Percentiles rank a stretch among this genome's conserved stretches.
Conservation (phyloP, 1,140 invertebrate genomes). For the Brachionus manjavacas region DNA sequence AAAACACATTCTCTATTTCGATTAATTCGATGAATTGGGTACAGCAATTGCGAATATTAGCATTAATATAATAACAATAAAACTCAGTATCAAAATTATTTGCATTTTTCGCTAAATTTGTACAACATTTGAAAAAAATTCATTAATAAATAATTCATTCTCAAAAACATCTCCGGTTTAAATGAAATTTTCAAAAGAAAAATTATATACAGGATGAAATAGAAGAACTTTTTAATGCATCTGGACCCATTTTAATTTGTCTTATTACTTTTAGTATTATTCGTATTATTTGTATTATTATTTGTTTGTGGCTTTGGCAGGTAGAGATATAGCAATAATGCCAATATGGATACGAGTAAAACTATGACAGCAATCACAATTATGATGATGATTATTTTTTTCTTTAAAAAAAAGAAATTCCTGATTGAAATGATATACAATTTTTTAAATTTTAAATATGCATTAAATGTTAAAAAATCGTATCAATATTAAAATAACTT, state of each 20-base stretch:
- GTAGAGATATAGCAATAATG: slow-evolving; percentile 5
- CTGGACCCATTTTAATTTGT: background rate
- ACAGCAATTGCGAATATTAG: slow-evolving; percentile 6
- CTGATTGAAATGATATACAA: background rate
- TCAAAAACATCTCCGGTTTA: background rate
- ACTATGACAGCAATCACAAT: slow-evolving; percentile 69
- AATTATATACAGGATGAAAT: background rate
- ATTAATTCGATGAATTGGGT: background rate
- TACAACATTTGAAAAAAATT: slow-evolving; percentile 5
- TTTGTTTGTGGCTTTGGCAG: background rate
- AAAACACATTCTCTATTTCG: background rate
- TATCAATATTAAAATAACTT: background rate
- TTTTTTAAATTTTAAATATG: background rate
- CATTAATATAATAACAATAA: slow-evolving; percentile 21
- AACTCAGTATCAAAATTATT: slow-evolving; percentile 32
- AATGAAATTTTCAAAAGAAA: background rate
- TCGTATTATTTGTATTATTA: background rate
- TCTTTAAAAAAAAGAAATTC: slow-evolving; percentile 69
- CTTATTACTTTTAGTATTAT: background rate
- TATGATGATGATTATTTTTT: slow-evolving; percentile 77
- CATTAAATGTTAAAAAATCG: background rate
- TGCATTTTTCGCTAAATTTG: slow-evolving; percentile 23
- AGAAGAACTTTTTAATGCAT: background rate
- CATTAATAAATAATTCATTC: background rate
- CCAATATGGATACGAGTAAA: slow-evolving; percentile 69